Evolutionary conservation across 2,888 invertebrate species (phyloP).

Genomic region (Erebia ligea): DNA sequence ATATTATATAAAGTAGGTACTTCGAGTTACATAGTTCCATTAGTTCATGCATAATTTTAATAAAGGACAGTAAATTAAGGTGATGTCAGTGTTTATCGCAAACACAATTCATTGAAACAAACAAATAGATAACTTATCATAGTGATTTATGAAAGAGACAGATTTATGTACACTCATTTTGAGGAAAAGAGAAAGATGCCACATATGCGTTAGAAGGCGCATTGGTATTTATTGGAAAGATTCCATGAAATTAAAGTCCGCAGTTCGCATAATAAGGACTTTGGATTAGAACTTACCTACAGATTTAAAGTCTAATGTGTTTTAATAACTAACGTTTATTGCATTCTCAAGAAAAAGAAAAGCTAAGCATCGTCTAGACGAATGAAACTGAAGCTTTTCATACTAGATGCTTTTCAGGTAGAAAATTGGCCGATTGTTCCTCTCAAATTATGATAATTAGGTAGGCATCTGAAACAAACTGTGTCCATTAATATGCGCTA

Average conservation of each 20-base stretch:
- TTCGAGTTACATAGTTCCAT: too few relatives aligned
- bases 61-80: constrained; percentile 29
- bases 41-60: not conserved
- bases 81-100: constrained; percentile 41
- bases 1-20: too few relatives aligned
- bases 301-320: too few relatives aligned
- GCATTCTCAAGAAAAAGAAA: not conserved
- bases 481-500: too few relatives aligned
- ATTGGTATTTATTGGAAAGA: constrained; percentile 27
- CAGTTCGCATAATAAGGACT: constrained; percentile 11
- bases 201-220: constrained; percentile 16
- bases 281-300: not conserved
- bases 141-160: constrained; percentile 39
- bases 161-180: constrained; percentile 4
- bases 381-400: too few relatives aligned
- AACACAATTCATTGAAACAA: constrained; percentile 41
- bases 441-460: too few relatives aligned
- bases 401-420: too few relatives aligned
- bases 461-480: too few relatives aligned
- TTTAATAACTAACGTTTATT: not conserved
- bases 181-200: constrained; percentile 27
- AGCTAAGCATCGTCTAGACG: too few relatives aligned
- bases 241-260: constrained; percentile 21
- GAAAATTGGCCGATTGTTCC: too few relatives aligned
- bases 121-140: constrained; percentile 43